phyloP scores from a whole-genome alignment of 2,797 vertebrate species.

The Diceros bicornis region DNA sequence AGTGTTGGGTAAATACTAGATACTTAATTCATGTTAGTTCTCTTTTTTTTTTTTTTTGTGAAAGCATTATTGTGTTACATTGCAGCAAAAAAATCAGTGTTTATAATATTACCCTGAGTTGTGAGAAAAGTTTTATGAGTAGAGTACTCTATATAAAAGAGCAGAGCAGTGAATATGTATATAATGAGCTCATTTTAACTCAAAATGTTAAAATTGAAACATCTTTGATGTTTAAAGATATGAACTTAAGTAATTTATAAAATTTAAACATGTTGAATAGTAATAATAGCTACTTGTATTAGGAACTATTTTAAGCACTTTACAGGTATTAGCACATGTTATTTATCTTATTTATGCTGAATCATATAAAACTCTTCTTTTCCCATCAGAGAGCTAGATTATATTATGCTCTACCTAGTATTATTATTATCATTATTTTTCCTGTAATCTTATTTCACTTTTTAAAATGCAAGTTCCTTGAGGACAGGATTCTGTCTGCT shows the following conservation, averaged over 20 bases:
- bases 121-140: not conserved
- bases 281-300: not conserved
- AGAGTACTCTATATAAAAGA: not conserved
- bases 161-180: not conserved
- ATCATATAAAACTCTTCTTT: not conserved
- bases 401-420: not conserved
- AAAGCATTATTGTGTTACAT: not conserved
- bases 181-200: not conserved
- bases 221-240: slow-evolving; percentile 38
- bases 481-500: not conserved
- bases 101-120: slow-evolving; percentile 7
- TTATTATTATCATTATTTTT: slow-evolving; percentile 20
- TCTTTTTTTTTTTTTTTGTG: not conserved
- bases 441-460: not conserved
- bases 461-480: not conserved
- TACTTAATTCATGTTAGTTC: not conserved
- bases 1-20: not conserved
- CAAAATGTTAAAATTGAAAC: not conserved
- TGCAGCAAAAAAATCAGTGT: not conserved
- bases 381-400: not conserved
- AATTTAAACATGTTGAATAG: not conserved
- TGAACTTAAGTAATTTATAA: slow-evolving; percentile 22
- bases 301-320: not conserved
- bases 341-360: not conserved
- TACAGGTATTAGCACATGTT: not conserved